phyloP scores from a whole-genome alignment of 2,797 vertebrate genomes.

The Acanthiza pusilla region DNA sequence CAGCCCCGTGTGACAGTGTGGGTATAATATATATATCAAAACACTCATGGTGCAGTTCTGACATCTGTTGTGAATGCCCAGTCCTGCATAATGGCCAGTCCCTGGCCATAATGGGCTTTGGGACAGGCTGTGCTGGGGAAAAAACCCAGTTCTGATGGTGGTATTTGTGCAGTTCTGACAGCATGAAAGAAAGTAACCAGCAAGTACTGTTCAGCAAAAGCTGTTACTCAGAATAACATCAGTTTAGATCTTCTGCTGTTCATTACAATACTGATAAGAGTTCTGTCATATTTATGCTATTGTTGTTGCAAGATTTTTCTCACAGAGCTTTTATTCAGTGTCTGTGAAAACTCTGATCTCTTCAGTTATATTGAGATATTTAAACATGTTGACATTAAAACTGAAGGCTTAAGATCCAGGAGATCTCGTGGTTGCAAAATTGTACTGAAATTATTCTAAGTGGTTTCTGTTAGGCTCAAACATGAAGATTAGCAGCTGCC shows the following conservation, averaged over 20 bases:
- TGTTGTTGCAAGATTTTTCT: background rate
- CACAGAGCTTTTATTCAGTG: background rate
- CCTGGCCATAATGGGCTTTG: background rate
- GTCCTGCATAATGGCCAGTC: background rate
- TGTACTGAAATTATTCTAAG: background rate
- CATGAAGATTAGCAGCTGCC: background rate
- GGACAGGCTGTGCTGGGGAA: background rate
- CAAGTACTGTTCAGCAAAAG: background rate
- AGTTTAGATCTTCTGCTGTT: background rate
- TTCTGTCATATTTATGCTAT: background rate
- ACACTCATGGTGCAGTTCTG: fast-evolving
- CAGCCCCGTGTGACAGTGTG: fast-evolving
- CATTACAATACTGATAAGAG: background rate
- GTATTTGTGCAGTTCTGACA: background rate
- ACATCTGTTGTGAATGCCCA: background rate
- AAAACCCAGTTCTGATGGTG: background rate
- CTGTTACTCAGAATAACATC: background rate
- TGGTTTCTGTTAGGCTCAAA: background rate
- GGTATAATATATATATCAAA: background rate
- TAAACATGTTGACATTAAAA: background rate
- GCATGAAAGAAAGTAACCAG: background rate
- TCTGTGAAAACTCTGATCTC: background rate
- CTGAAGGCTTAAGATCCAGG: background rate
- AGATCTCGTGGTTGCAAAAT: background rate
- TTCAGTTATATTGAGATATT: background rate